Conservation (phyloP, 2,888 invertebrate genomes). For the Aphidoletes aphidimyza region DNA sequence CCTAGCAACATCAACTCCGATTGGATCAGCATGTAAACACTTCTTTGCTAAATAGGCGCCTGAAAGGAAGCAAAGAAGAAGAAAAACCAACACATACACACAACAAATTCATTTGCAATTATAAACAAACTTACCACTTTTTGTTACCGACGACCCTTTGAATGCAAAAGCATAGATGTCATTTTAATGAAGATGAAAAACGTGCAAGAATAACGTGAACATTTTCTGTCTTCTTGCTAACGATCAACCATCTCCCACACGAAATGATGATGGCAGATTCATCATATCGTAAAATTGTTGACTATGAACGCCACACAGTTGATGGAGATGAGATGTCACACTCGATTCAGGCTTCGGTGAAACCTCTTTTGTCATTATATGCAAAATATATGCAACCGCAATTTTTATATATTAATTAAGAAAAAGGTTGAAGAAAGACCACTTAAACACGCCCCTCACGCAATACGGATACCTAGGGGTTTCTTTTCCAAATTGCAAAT, state of each 20-base stretch:
- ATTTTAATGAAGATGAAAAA: conserved; percentile 4
- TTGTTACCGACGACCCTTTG: background rate
- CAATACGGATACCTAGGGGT: background rate
- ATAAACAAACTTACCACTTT: conserved; percentile 40
- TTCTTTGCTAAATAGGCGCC: background rate
- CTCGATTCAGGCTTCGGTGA: background rate
- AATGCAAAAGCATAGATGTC: background rate
- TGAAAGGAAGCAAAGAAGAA: background rate
- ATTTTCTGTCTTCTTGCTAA: background rate
- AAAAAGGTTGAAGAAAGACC: conserved; percentile 2
- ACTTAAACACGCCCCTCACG: conserved; percentile 9
- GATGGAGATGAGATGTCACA: too few relatives aligned
- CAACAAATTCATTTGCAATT: background rate
- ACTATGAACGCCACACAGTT: too few relatives aligned
- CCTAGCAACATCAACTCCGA: too few relatives aligned
- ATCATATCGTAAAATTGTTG: background rate
- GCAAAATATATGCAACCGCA: conserved; percentile 40
- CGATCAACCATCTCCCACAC: background rate
- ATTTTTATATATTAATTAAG: conserved; percentile 41
- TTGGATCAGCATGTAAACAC: background rate
- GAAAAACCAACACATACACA: background rate
- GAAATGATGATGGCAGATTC: background rate
- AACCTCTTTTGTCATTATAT: conserved; percentile 15
- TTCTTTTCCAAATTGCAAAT: background rate
- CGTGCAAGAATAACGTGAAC: conserved; percentile 2